phyloP scores from a whole-genome alignment of 2,888 invertebrate species.

The Cephus rjabovi region DNA sequence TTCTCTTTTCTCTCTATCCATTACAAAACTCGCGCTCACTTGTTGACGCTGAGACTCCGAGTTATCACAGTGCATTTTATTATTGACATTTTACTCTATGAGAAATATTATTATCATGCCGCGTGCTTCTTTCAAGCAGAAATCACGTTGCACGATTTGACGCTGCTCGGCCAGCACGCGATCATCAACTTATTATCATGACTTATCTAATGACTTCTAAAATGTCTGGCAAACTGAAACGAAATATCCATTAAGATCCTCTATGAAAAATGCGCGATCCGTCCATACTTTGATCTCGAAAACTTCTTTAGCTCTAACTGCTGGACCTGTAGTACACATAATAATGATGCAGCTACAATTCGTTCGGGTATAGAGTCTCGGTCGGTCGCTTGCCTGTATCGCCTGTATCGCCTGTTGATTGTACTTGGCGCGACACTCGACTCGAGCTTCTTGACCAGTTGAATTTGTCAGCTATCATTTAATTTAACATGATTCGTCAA shows the following conservation, averaged over 20 bases:
- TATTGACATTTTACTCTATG: conserved; percentile 14
- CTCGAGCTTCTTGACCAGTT: background rate
- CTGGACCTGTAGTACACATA: background rate
- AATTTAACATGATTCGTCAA: background rate
- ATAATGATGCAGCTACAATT: background rate
- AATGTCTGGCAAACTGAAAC: background rate
- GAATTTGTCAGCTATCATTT: background rate
- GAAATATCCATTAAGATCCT: background rate
- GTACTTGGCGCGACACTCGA: too few species aligned
- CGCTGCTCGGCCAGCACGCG: background rate
- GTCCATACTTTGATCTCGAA: background rate
- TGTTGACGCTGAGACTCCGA: conserved; percentile 2
- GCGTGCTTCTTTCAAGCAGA: background rate
- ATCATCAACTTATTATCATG: background rate
- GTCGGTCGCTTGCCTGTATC: too few species aligned
- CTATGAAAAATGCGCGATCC: background rate
- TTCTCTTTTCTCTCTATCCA: background rate
- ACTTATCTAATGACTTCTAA: background rate
- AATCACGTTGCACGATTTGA: background rate
- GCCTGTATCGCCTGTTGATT: too few species aligned
- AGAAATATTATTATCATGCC: background rate
- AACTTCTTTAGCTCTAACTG: background rate
- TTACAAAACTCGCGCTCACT: background rate
- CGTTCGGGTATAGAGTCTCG: too few species aligned
- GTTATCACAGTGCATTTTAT: conserved; percentile 23